phyloP scores from a whole-genome alignment of 1,140 invertebrate species.

The Aphaenogaster floridana region DNA sequence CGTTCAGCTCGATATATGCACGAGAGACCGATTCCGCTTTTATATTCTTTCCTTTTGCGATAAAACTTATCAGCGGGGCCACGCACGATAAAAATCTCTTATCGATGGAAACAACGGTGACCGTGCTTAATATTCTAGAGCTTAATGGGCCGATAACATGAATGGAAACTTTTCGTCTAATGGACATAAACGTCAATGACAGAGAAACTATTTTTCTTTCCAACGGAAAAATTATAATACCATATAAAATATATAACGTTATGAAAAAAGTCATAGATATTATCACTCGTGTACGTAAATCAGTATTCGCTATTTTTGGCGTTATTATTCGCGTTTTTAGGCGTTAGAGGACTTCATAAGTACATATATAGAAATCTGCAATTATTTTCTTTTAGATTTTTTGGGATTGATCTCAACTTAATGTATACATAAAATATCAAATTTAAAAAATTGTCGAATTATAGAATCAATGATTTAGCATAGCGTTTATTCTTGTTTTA shows the following conservation, averaged over 20 bases:
- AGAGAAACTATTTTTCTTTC: neutral
- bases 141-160: constrained; percentile 56
- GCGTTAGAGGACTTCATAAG: neutral
- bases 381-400: neutral
- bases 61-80: constrained; percentile 63
- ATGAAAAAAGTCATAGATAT: neutral
- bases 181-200: neutral
- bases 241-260: neutral
- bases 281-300: neutral
- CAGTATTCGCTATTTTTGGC: neutral
- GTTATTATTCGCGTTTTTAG: neutral
- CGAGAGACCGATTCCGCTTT: constrained; percentile 29
- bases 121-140: constrained; percentile 10
- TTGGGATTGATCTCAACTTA: neutral
- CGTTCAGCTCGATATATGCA: neutral
- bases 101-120: constrained; percentile 58
- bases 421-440: neutral
- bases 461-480: neutral
- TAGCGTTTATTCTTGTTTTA: neutral
- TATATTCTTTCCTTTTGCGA: constrained; percentile 56
- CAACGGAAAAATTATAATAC: neutral
- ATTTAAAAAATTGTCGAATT: neutral
- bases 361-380: neutral
- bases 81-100: constrained; percentile 61
- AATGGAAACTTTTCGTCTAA: constrained; percentile 62